Evolutionary conservation across 2,113 vertebrate genomes (phyloP).

Genomic region (Colistium nudipinnis): DNA sequence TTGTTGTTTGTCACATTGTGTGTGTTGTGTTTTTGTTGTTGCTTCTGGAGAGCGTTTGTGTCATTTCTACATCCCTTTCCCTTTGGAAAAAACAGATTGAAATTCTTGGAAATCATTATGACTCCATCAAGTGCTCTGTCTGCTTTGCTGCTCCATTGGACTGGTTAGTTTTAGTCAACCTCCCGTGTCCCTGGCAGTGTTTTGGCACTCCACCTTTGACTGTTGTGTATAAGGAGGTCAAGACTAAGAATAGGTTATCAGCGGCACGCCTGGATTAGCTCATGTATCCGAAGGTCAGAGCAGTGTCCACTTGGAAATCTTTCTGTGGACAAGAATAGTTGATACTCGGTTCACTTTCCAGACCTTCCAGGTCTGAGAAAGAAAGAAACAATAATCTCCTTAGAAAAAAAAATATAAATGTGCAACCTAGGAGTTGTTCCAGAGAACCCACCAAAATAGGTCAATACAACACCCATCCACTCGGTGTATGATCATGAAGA

Average conservation of each 20-base stretch:
- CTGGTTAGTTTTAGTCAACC: too few relatives aligned
- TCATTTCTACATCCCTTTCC: constrained; percentile 15
- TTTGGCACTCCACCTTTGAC: constrained; percentile 10
- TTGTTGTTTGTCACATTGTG: constrained; percentile 6
- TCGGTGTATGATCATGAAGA: too few relatives aligned
- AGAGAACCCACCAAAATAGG: too few relatives aligned
- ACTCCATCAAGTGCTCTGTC: constrained; percentile 9
- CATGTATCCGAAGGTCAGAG: constrained; percentile 51
- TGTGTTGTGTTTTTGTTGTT: neutral
- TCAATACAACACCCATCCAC: too few relatives aligned
- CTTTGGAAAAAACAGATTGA: constrained; percentile 22
- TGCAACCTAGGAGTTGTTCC: neutral
- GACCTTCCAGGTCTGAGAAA: neutral
- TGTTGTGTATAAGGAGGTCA: constrained; percentile 44
- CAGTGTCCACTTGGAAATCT: constrained; percentile 17
- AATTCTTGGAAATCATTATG: neutral
- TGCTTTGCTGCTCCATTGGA: too few relatives aligned
- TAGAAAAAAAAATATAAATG: constrained; percentile 7
- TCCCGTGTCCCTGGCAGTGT: constrained; percentile 39
- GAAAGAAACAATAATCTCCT: neutral
- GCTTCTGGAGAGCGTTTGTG: constrained; percentile 16
- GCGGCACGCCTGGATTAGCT: constrained; percentile 46
- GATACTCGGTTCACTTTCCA: neutral
- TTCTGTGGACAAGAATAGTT: constrained; percentile 7
- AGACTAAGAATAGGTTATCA: constrained; percentile 70